Evolutionary conservation across 2,113 vertebrate genomes (phyloP), one percentile per base, ranked within the genome.

Genomic region (Platysternon megacephalum): DNA sequence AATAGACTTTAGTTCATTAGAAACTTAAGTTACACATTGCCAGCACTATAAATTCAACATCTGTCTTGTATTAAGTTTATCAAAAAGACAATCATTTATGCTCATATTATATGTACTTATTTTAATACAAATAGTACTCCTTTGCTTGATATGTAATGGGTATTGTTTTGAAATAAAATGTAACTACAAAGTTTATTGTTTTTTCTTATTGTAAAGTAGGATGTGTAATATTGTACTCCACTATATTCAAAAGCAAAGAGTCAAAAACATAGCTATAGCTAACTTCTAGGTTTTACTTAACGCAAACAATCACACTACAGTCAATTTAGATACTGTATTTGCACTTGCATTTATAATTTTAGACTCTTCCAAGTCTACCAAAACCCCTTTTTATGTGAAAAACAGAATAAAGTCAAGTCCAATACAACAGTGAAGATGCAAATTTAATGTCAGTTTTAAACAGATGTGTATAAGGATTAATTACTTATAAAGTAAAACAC

Each of bases 401-500:
- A 89, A 56, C 48, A 82, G 83, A 91, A 92, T 92, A 92, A 97
- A 97, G 92, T 79, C 48, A 90, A 91, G 76, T 90, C 56, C 92
- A 97, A 88, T 85, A 90, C 85, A 94, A 28, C 42, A 91, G 13
- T 65, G 82, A 42, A 95, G 96, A 98, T 98, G 97, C 95, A 98
- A 98, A 97, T 98, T 98, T 98, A 98, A 98, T 98, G 97, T 26
- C 72, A 85, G 88, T 94, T 98, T 97, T 96, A 86, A 93, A 96
- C 93, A 97, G 93, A 97, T 94, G 96, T 97, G 96, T 97, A 99
- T 98, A 98, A 97, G 96, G 97, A 99, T 99, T 96, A 99, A 99
- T 99, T 97, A 98, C 97, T 98, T 94, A 99, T 98, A 93, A 90
- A 88, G 91, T 97, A 97, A 98, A 98, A 98, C 98, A 98, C 93